These are phyloP conservation scores for Melikaiella ostensackeni DNA, from an alignment of 2,888 invertebrate species.

Conservation along the genomic window DNA sequence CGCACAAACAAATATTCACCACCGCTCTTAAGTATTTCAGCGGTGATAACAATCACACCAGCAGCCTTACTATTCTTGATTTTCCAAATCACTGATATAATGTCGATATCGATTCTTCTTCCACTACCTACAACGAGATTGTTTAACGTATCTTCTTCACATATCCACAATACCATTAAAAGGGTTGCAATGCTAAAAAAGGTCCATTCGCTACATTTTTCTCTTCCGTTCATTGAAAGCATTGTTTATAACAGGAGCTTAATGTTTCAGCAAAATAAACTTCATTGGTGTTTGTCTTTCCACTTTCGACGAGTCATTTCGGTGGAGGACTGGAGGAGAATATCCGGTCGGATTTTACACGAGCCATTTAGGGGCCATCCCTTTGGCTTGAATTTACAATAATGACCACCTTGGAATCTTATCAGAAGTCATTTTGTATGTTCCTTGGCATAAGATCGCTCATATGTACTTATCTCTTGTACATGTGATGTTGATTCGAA, in stretches of 20 bases:
- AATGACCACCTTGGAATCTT: constrained; percentile 21
- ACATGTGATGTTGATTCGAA: constrained; percentile 16
- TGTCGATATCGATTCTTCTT: too few species aligned
- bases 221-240: too few species aligned
- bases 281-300: constrained; percentile 18
- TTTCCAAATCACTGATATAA: too few species aligned
- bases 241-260: not conserved
- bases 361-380: constrained; percentile 12
- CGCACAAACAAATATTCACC: too few species aligned
- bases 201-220: too few species aligned
- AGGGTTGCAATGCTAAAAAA: too few species aligned
- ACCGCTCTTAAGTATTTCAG: too few species aligned
- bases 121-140: too few species aligned
- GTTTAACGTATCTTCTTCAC: too few species aligned
- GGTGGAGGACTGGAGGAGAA: constrained; percentile 12
- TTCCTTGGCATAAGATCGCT: not conserved
- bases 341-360: constrained; percentile 32
- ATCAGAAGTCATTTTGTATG: constrained; percentile 21
- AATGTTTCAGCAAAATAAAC: not conserved
- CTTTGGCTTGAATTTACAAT: not conserved
- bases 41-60: too few species aligned
- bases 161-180: too few species aligned
- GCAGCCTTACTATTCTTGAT: too few species aligned
- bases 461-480: constrained; percentile 8
- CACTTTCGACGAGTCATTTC: constrained; percentile 29